Base-by-base conservation (phyloP, 2,888 invertebrate genomes). In the Rotaria socialis region DNA sequence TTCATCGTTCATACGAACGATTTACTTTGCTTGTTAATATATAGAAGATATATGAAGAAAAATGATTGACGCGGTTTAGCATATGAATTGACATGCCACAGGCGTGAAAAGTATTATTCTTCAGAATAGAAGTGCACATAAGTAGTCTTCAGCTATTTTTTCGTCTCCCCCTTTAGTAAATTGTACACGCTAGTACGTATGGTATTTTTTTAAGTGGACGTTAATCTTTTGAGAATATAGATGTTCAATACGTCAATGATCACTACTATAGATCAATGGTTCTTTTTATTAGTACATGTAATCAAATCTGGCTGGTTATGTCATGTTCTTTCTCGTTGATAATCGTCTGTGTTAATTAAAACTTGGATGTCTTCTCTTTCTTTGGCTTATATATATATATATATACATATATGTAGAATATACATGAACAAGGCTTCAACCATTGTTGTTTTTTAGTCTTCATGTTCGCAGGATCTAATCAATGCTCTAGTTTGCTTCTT, bases 381-480 rank as follows among this genome's bases (percentile, higher is more conserved):
- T 24, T 8, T 56, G 1, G 1, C 5, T 27, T 27, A 24, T 24
- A 7, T 58, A 24, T 58, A n/a, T 58, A 50, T 50, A 50, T 50
- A 50, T 50, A 50, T 50, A 50, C 4, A 50, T 50, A 50, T 50
- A 14, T 50, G 5, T 50, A 14, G 1, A 14, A n/a, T n/a, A 58
- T 27, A n/a, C 27, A 60, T 24, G 58, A 60, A 60, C 3, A n/a
- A n/a, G n/a, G n/a, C 58, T 60, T 60, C 58, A 0, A 14, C 14
- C 24, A 14, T 60, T 60, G 58, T 60, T 60, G 27, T 60, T 60
- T 60, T 60, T n/a, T 24, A 60, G n/a, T 60, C 58, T 60, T 60
- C 58, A 60, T 60, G 58, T 60, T 60, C 58, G 11, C 58, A 60
- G 27, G 58, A n/a, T n/a, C 58, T 60, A 60, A 60, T 60, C 58